Base-by-base conservation (phyloP, 1,140 invertebrate species). In the Diorhabda carinulata region DNA sequence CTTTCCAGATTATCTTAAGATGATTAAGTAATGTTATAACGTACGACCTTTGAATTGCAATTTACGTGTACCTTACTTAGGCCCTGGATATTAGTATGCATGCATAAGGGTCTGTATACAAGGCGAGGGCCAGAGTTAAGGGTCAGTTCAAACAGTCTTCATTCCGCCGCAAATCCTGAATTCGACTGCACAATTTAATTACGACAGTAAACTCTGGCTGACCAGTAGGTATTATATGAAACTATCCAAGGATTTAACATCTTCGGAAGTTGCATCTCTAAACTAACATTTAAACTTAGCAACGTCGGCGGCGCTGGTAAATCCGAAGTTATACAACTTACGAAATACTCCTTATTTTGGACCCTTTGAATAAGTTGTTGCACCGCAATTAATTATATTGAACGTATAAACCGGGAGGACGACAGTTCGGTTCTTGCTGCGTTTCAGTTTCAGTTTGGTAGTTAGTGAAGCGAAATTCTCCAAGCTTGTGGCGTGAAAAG, bases 221-320 rank as follows among this genome's bases (percentile, higher is more conserved):
- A 78, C 77, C 77, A 75, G 77, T 75, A 74, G 75, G 74, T 78
- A 78, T 76, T 76, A 78, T 73, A 71, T 73, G 75, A 76, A 78
- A 78, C 76, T 78, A 78, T 78, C 76, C 72, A 75, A 60, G 58
- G 74, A 78, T 69, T 76, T 73, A 73, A 71, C 76, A 69, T 78
- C 76, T 78, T 78, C 74, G 74, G 73, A 76, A 76, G 68, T 76
- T 71, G 70, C 71, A 71, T 71, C 69, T 62, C 68, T 71, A 68
- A 72, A 72, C 70, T 76, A 74, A 76, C 74, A 72, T 72, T 74
- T 76, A 74, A 76, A 76, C 72, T 76, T 74, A 70, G 67, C 62
- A 56, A 52, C 59, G 57, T 56, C 41, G 64, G 41, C 64, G 43
- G 7, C 62, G 6, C 44, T 25, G 47, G 47, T 52, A 52, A n/a